Percentiles rank a stretch among this genome's conserved stretches.
phyloP scores from a whole-genome alignment of 2,888 invertebrate genomes.

The Drosophila subsilvestris region DNA sequence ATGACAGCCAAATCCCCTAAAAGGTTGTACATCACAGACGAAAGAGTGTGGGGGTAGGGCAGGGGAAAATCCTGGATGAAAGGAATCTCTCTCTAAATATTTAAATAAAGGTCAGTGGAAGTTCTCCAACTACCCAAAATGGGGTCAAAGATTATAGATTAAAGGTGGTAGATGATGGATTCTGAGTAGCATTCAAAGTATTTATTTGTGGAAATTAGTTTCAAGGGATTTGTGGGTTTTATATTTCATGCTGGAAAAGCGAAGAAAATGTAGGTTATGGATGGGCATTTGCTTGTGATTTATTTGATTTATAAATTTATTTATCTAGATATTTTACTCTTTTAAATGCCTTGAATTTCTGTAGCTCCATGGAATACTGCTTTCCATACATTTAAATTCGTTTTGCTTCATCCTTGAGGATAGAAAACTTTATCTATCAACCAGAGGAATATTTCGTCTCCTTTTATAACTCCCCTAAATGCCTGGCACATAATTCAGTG shows the following conservation, averaged over 20 bases:
- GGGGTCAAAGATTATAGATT: slow-evolving; percentile 2
- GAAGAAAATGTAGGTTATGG: too few relatives aligned
- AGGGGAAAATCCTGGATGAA: slow-evolving; percentile 4
- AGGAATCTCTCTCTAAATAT: slow-evolving; percentile 48
- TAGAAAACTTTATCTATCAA: slow-evolving; percentile 33
- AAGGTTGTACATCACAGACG: slow-evolving; percentile 40
- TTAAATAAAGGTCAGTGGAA: slow-evolving; percentile 42
- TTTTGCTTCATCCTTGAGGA: neutral
- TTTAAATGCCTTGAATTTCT: neutral
- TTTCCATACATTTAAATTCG: neutral
- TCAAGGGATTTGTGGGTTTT: neutral
- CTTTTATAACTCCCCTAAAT: slow-evolving; percentile 6
- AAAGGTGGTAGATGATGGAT: neutral
- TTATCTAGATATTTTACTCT: too few relatives aligned
- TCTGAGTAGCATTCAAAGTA: neutral
- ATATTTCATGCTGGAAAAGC: neutral
- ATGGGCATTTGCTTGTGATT: too few relatives aligned
- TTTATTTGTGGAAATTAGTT: neutral
- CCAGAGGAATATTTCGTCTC: neutral
- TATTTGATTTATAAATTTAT: too few relatives aligned
- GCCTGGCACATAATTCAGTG: slow-evolving; percentile 44
- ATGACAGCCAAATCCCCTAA: slow-evolving; percentile 59
- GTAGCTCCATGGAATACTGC: slow-evolving; percentile 3
- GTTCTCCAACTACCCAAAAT: slow-evolving; percentile 11
- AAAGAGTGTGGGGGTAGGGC: slow-evolving; percentile 8